phyloP scores from a whole-genome alignment of 2,797 vertebrate species.

The Dendrocincla tyrannina region DNA sequence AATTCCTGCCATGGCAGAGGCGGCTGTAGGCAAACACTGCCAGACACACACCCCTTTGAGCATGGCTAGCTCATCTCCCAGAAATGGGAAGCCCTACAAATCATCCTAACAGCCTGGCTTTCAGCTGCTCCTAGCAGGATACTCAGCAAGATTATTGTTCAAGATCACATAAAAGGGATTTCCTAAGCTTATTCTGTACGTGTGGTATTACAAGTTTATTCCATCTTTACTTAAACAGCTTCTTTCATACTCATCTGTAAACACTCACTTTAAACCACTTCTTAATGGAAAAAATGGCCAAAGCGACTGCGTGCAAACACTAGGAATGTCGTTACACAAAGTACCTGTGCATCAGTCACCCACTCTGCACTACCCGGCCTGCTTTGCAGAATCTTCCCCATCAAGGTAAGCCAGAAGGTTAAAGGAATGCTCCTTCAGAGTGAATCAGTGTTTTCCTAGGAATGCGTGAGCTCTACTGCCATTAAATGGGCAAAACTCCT shows the following conservation, averaged over 20 bases:
- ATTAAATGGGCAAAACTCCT: background rate
- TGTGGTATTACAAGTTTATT: conserved; percentile 76
- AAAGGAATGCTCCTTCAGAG: conserved; percentile 7
- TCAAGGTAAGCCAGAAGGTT: conserved; percentile 54
- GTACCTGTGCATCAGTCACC: conserved; percentile 41
- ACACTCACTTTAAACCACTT: conserved; percentile 60
- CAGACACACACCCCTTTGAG: background rate
- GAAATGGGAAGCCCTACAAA: background rate
- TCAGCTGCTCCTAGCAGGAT: conserved; percentile 60
- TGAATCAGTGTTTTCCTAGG: background rate
- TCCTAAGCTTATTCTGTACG: conserved; percentile 69
- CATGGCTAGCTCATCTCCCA: background rate
- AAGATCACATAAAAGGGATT: conserved; percentile 53
- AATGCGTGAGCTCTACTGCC: background rate
- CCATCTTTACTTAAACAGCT: conserved; percentile 72
- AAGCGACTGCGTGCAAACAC: conserved; percentile 49
- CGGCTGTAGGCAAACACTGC: background rate
- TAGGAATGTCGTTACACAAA: conserved; percentile 54
- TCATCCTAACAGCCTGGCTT: background rate
- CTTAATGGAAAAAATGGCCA: conserved; percentile 57
- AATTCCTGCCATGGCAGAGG: background rate
- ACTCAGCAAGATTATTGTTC: conserved; percentile 68
- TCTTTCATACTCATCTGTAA: conserved; percentile 62
- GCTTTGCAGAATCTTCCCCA: conserved; percentile 9
- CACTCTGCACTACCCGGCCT: conserved; percentile 23